These are phyloP conservation scores for Chaetodon trifascialis DNA, from an alignment of 2,113 vertebrate genomes.

Conservation along the genomic window DNA sequence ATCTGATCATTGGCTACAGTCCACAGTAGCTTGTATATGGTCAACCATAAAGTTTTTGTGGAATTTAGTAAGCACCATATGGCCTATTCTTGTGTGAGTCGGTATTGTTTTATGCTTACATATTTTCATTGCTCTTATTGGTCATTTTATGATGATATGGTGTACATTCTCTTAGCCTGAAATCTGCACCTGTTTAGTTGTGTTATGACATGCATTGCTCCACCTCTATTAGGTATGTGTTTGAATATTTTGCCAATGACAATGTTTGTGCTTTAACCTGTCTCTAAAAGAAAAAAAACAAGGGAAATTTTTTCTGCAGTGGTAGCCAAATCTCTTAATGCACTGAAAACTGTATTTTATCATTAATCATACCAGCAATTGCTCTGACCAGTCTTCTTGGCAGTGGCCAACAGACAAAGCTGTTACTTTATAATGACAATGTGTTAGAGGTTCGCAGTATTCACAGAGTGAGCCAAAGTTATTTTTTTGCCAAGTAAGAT, in stretches of 20 bases:
- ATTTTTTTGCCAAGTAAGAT: slow-evolving; percentile 9
- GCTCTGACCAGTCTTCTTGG: background rate
- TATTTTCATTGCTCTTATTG: background rate
- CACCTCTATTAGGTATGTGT: background rate
- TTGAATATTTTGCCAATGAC: background rate
- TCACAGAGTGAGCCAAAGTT: background rate
- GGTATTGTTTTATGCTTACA: background rate
- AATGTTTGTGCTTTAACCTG: background rate
- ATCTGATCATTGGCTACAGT: background rate
- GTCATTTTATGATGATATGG: background rate
- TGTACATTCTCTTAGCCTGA: background rate
- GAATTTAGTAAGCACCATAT: background rate
- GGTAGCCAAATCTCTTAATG: background rate
- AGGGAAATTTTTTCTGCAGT: background rate
- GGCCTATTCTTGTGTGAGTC: background rate
- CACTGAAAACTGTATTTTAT: background rate
- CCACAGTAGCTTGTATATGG: background rate
- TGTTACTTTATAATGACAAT: slow-evolving; percentile 11
- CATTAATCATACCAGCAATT: slow-evolving; percentile 12
- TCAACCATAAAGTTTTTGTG: background rate
- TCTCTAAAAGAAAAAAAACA: background rate
- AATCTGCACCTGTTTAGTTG: background rate
- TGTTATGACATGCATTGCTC: background rate
- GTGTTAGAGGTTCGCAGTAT: background rate
- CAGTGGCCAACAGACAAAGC: background rate